Evolutionary conservation across 2,113 vertebrate genomes (phyloP), one percentile per base, ranked within the genome.

Genomic region (Pseudorhombus dupliciocellatus): DNA sequence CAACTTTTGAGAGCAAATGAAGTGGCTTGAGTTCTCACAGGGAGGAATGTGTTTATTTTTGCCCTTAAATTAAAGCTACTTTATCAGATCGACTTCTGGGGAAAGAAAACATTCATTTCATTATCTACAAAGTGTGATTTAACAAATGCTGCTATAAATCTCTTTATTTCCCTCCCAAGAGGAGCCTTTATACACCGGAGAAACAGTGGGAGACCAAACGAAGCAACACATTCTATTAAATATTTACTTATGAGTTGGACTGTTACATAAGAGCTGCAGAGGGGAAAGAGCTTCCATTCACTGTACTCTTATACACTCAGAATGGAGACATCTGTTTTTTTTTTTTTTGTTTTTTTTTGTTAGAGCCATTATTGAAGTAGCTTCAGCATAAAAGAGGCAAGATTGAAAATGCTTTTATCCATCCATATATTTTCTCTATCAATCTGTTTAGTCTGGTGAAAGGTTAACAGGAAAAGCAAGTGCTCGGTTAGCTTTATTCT

Each of bases 171-270:
- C 25, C 46, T 28, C 58, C n/a, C 8, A 10, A 21, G 67, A 70
- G 50, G 58, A 44, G 22, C 14, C 4, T 77, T 79, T 72, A 84
- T 68, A 75, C 82, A 69, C 18, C 26, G 77, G 58, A 77, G 71
- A 77, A 59, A 67, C 53, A 10, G 21, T n/a, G 18, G 42, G 42
- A 75, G 56, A 16, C 34, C n/a, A 67, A 70, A 21, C 34, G n/a
- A 64, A 70, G 58, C 46, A 61, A 20, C 55, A 60, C 5, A 1
- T 51, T 62, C 34, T 78, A 74, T 84, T 80, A 86, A 88, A 89
- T 88, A 90, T 88, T 88, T 79, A 85, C 77, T 64, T 74, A 79
- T 83, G 65, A 56, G 54, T 40, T 34, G 26, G 30, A 67, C 42
- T 63, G 68, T 85, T 85, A 77, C 16, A 34, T 34, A 81, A 80